Evolutionary conservation across 2,888 invertebrate species (phyloP), one percentile per base, ranked within the genome.

Genomic region (Sinelater perroti): DNA sequence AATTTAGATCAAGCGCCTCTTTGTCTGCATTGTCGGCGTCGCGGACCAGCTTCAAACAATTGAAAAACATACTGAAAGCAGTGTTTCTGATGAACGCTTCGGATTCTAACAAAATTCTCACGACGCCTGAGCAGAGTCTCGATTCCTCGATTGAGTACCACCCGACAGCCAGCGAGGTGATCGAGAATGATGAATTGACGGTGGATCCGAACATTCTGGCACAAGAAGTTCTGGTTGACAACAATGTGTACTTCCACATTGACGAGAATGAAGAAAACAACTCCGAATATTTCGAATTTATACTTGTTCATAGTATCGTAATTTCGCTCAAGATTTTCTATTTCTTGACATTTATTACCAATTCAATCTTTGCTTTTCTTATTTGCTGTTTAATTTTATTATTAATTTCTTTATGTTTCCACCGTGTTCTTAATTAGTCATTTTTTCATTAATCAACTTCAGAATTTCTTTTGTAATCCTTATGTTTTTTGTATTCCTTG

Each of bases 21-120:
- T 98, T 80, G 97, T 98, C 0, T 97, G 97, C 78, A 95, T 98
- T 68, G 95, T 97, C 42, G 98, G 98, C 6, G 98, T 99, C 0
- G 98, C 98, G 0, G 99, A 99, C 79, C 98, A 99, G 75, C 81
- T 99, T 46, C 99, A 99, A 80, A 97, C 97, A 0, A 99, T 81
- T 99, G 53, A 85, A 98, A 6, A 93, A 95, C 78, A 96, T 99
- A 60, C 84, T 99, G 60, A 96, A 97, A 75, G 90, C 93, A 28
- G 95, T 97, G 61, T 97, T 96, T 80, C 87, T 93, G 21, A 94
- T 97, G 85, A 93, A 95, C 76, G 89, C 90, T 16, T 66, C 67
- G 11, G 57, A 64, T 30, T 54, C 71, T 5, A 68, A 67, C 38
- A 63, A 63, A 64, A 51, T 4, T 38, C 20, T 49, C 2, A 60